Evolutionary conservation across 2,888 invertebrate species (phyloP), one percentile per base, ranked within the genome.

Genomic region (Cartodere bifasciata): DNA sequence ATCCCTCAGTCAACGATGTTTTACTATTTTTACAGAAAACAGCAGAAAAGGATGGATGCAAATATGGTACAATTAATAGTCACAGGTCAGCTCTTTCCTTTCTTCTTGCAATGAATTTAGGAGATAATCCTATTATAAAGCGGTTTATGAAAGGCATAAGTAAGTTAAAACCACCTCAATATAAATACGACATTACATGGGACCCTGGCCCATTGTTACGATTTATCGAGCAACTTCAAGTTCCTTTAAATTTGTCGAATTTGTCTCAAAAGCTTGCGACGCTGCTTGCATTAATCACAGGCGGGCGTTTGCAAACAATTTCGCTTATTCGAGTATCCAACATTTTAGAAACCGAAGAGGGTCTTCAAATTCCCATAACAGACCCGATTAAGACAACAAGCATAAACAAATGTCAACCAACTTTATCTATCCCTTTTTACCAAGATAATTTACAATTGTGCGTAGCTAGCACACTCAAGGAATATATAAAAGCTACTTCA

Each of bases 91-190:
- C 38, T 12, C 11, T 40, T 14, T 24, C 27, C 17, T 29, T 32
- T 11, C 34, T 40, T 16, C 4, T 16, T 5, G 16, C 13, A 2
- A 29, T 23, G 7, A 13, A 27, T 12, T n/a, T 39, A 14, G 13
- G 17, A 6, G 23, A 34, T 7, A 34, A 38, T 32, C 29, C 23
- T 12, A 15, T 28, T 16, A 16, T 35, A 2, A 20, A 31, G 23
- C 25, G 31, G 14, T 39, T 38, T 23, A 29, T 38, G 10, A 38
- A 34, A 17, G 34, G 40, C 11, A 31, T 31, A 14, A 23, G 12
- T 14, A 20, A 11, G 13, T 20, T 38, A 14, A 29, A 35, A 33
- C 35, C 28, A 11, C n/a, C 15, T 10, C 12, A 11, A 25, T 16
- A 13, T n/a, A 23, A 11, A 11, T 31, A 31, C 16, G 17, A 31